Conservation (phyloP, 2,888 invertebrate genomes). For the Resseliella maxima region DNA sequence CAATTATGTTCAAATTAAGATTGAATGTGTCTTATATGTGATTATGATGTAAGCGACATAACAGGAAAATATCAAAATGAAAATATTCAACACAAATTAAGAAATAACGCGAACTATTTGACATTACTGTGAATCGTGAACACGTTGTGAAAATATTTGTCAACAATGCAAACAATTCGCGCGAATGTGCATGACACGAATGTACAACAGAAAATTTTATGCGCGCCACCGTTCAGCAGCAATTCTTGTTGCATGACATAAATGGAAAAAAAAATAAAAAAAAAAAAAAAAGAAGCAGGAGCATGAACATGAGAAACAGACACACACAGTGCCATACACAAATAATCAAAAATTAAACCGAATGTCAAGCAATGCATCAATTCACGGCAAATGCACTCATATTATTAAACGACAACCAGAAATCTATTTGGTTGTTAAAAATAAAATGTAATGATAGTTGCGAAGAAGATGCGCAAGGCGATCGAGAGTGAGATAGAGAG, state of each 20-base stretch:
- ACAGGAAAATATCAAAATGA: background rate
- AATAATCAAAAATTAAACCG: constrained; percentile 13
- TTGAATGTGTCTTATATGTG: background rate
- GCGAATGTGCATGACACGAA: background rate
- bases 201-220: background rate
- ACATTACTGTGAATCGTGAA: background rate
- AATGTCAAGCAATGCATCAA: constrained; percentile 2
- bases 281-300: background rate
- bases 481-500: too few relatives aligned
- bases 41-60: constrained; percentile 18
- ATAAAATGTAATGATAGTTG: too few relatives aligned
- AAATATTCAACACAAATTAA: constrained; percentile 4
- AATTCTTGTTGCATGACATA: background rate
- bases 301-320: background rate
- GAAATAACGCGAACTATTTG: constrained; percentile 34
- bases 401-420: too few relatives aligned
- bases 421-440: too few relatives aligned
- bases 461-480: too few relatives aligned
- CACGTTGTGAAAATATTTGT: constrained; percentile 12
- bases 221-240: too few relatives aligned
- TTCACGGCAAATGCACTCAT: background rate
- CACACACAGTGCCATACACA: background rate
- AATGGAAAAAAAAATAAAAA: background rate
- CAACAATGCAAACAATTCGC: background rate
- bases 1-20: constrained; percentile 41